phyloP scores from a whole-genome alignment of 2,113 vertebrate genomes.

The Dendropsophus ebraccatus region DNA sequence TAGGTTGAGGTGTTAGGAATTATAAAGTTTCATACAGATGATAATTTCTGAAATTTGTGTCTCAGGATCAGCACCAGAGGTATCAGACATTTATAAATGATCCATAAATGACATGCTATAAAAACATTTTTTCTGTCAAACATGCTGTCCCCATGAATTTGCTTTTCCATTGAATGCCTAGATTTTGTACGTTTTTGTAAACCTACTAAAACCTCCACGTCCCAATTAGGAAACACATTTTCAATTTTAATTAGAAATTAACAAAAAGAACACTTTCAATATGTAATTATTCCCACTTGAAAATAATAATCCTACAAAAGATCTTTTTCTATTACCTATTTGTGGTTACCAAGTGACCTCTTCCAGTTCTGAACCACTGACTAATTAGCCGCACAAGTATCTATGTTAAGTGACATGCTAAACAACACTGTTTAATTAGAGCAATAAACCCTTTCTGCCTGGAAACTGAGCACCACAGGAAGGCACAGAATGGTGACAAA shows the following conservation, averaged over 20 bases:
- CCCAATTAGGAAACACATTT: not conserved
- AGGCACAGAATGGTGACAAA: slow-evolving; percentile 37
- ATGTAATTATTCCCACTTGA: slow-evolving; percentile 25
- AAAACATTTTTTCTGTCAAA: not conserved
- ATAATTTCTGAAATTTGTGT: no score
- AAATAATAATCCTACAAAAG: slow-evolving; percentile 8
- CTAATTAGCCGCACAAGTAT: slow-evolving; percentile 64
- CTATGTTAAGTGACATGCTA: slow-evolving; percentile 59
- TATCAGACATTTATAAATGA: no score
- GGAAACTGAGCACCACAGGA: not conserved
- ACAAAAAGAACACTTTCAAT: not conserved
- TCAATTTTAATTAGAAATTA: not conserved
- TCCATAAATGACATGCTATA: no score
- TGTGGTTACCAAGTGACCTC: slow-evolving; percentile 60
- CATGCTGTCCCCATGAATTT: not conserved
- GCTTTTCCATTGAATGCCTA: not conserved
- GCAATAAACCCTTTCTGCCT: slow-evolving; percentile 51
- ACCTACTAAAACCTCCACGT: not conserved
- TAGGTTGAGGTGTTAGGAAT: no score
- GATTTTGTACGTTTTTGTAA: not conserved
- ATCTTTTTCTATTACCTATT: slow-evolving; percentile 55
- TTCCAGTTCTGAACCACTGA: slow-evolving; percentile 59
- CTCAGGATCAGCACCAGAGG: no score
- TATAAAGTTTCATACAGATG: no score
- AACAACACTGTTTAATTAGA: slow-evolving; percentile 61